Percentiles rank a stretch among this genome's conserved stretches.
phyloP scores from a whole-genome alignment of 1,140 invertebrate genomes.

The Eciton burchellii region DNA sequence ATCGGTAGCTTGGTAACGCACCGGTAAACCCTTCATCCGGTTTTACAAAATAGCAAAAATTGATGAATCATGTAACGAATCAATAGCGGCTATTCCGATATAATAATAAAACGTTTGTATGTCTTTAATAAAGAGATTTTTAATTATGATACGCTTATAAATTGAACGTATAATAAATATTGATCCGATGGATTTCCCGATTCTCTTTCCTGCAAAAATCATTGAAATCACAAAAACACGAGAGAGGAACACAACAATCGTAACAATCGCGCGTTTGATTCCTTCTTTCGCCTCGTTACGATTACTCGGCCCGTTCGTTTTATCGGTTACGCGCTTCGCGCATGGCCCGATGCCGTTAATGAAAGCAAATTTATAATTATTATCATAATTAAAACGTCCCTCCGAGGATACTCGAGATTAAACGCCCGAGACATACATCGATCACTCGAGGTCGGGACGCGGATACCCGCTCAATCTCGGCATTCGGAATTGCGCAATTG shows the following conservation, averaged over 20 bases:
- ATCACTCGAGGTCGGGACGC: not conserved
- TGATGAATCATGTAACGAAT: too few species aligned
- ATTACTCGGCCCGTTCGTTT: not conserved
- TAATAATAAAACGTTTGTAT: too few species aligned
- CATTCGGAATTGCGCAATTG: conserved; percentile 18
- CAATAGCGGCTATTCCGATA: too few species aligned
- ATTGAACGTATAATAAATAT: too few species aligned
- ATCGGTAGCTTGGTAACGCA: not conserved
- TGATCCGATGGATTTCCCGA: too few species aligned
- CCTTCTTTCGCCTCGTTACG: not conserved
- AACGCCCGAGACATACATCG: conserved; percentile 1
- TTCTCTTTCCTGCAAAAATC: too few species aligned
- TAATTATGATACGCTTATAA: too few species aligned
- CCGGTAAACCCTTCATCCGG: not conserved
- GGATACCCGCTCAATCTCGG: conserved; percentile 28
- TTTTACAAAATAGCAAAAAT: not conserved
- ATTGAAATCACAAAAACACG: too few species aligned
- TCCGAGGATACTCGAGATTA: not conserved
- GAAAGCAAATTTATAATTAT: conserved; percentile 1
- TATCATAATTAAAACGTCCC: not conserved
- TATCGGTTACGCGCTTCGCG: too few species aligned
- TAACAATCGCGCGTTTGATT: conserved; percentile 1
- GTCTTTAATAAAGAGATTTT: too few species aligned
- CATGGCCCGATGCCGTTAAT: not conserved
- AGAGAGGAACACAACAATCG: not conserved